These are phyloP conservation scores for Euspilapteryx auroguttella DNA, from an alignment of 2,888 invertebrate genomes.

Conservation along the genomic window DNA sequence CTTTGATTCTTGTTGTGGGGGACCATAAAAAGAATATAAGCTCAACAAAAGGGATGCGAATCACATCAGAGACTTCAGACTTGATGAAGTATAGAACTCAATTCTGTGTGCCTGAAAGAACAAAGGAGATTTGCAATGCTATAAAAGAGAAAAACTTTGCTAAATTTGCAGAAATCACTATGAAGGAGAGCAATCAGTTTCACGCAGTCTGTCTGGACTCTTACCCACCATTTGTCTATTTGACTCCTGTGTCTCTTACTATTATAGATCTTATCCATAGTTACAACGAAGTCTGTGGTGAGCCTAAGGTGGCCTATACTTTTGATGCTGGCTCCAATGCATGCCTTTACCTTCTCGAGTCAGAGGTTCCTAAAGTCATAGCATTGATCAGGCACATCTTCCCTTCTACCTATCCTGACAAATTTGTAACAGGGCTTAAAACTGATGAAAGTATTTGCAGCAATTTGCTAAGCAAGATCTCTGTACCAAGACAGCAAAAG, in stretches of 20 bases:
- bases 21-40: slow-evolving; percentile 81
- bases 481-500: slow-evolving; percentile 26
- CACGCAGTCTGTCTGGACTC: slow-evolving; percentile 94
- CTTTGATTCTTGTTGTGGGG: slow-evolving; percentile 86
- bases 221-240: slow-evolving; percentile 90
- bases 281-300: slow-evolving; percentile 73
- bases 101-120: slow-evolving; percentile 72
- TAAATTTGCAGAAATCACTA: slow-evolving; percentile 89
- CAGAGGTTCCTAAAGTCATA: slow-evolving; percentile 71
- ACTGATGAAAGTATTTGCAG: slow-evolving; percentile 10
- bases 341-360: slow-evolving; percentile 80
- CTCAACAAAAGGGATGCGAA: slow-evolving; percentile 90
- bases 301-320: slow-evolving; percentile 85
- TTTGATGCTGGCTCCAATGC: slow-evolving; percentile 99
- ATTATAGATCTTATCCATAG: slow-evolving; percentile 80
- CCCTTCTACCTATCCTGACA: slow-evolving; percentile 56
- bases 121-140: slow-evolving; percentile 47
- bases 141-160: slow-evolving; percentile 75
- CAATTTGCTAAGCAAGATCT: slow-evolving; percentile 21
- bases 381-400: slow-evolving; percentile 72
- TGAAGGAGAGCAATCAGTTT: slow-evolving; percentile 97
- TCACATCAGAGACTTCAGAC: slow-evolving; percentile 77
- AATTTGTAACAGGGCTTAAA: slow-evolving; percentile 29
- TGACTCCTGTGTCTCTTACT: slow-evolving; percentile 85
- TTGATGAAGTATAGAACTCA: slow-evolving; percentile 75